Base-by-base conservation (phyloP, 2,797 vertebrate species). In the Sebastes cheni region DNA sequence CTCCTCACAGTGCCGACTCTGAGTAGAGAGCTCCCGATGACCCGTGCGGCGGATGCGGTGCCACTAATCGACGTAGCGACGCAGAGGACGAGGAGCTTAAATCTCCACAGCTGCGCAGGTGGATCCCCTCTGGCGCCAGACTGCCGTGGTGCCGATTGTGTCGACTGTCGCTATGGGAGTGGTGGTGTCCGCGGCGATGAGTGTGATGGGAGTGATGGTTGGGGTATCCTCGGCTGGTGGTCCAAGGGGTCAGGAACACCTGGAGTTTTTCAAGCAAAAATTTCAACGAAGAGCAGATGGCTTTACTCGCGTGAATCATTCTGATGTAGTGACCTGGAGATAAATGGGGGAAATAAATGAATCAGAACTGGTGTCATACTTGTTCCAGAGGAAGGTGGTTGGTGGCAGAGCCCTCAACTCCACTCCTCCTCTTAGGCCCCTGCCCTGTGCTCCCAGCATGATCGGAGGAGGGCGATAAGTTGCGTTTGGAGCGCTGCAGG, bases 41-140 rank as follows among this genome's bases (percentile, higher is more conserved):
- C 77, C 97, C 97, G 6, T 96, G 97, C 0, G 95, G 94, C n/a
- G 95, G 65, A 11, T 93, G 95, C 2, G 91, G 27, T 0, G 97
- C 95, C 52, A 97, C 89, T 42, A 99, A 88, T 25, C 96, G 95
- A 7, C 96, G 95, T 58, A 98, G 90, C 2, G 97, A 97, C 1
- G 81, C 85, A 0, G 94, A 91, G 1, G 98, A 97, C 1, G 96
- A 95, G 1, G 96, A 98, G 90, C 96, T 99, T 75, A 99, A 94
- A 85, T 99, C 98, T 4, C 98, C 98, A 0, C 98, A 99, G 94
- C 98, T 99, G 67, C 96, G 97, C 75, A 99, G 94, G 91, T 99
- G 97, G 73, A 98, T 97, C 25, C 97, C 97, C 52, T 97, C 96
- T 0, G 91, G 91, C 3, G 58, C 74, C 2, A 86, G 91, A 79